Evolutionary conservation across 2,888 invertebrate species (phyloP).

Genomic region (Drosophila borborema): DNA sequence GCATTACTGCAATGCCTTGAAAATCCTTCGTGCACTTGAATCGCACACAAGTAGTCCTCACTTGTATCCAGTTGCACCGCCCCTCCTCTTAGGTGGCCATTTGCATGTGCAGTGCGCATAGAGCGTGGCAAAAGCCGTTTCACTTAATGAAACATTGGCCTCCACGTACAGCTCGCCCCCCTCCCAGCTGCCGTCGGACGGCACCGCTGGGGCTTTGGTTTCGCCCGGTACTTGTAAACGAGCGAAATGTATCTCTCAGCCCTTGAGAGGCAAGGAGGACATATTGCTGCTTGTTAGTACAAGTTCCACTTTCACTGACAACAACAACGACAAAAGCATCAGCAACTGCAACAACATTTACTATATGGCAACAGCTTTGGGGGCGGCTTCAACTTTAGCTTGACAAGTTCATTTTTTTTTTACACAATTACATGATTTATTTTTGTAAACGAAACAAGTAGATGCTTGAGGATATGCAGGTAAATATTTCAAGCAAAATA

Average conservation of each 20-base stretch:
- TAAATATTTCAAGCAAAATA: slow-evolving; percentile 6
- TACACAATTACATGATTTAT: slow-evolving; percentile 25
- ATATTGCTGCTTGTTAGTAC: slow-evolving; percentile 57
- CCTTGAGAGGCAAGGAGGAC: slow-evolving; percentile 46
- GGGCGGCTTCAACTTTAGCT: slow-evolving; percentile 12
- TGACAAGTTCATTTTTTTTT: slow-evolving; percentile 11
- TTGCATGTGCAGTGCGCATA: slow-evolving; percentile 41
- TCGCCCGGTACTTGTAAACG: slow-evolving; percentile 44
- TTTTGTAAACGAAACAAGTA: slow-evolving; percentile 19
- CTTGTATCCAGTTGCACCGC: slow-evolving; percentile 16
- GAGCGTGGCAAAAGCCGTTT: slow-evolving; percentile 53
- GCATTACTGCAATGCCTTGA: slow-evolving; percentile 5
- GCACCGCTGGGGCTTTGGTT: slow-evolving; percentile 46
- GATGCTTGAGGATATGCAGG: not conserved
- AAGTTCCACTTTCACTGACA: slow-evolving; percentile 67
- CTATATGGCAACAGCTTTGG: slow-evolving; percentile 8
- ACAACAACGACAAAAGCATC: slow-evolving; percentile 11
- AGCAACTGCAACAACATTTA: slow-evolving; percentile 12
- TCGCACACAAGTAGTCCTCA: slow-evolving; percentile 33
- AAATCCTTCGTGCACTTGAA: slow-evolving; percentile 13
- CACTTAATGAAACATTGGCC: slow-evolving; percentile 76
- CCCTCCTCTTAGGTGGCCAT: slow-evolving; percentile 29
- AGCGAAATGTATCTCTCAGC: slow-evolving; percentile 61
- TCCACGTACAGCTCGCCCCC: slow-evolving; percentile 27
- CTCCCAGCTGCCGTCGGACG: not conserved